Base-by-base conservation (phyloP, 2,113 vertebrate genomes). In the Hemiprocne comata region DNA sequence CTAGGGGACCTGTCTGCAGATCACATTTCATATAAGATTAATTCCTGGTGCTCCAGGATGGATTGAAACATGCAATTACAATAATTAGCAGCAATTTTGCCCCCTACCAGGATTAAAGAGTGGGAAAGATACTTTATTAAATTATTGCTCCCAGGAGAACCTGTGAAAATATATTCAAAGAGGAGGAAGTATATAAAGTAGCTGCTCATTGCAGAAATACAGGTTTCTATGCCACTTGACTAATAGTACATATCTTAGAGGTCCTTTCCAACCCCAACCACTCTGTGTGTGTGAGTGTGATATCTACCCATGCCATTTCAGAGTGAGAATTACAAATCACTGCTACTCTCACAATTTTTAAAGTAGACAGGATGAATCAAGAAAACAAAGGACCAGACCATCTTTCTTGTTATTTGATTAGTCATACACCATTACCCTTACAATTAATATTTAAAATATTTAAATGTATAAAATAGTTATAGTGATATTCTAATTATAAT, bases 21-120 rank as follows among this genome's bases (percentile, higher is more conserved):
- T 87, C 67, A 84, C 51, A 94, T 96, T 95, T 93, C 66, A 55
- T 72, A 93, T 84, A 82, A 92, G n/a, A 96, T 95, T 95, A 96
- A 94, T 93, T 92, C 28, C 18, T 94, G 57, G 38, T 88, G 24
- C 13, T 86, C 73, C 20, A 77, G 42, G 54, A 81, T 53, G 72
- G 42, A 84, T 36, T 95, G 70, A 92, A 95, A 95, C 79, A 93
- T 82, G 53, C 48, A 89, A 58, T 44, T 75, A 90, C 17, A 95
- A 89, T 93, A 94, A 95, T 96, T 96, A 96, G 33, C 25, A 75
- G 9, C 36, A 83, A 91, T 95, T 95, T 95, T 94, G 17, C 19
- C 84, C 51, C 85, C 93, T 92, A 80, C 24, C 24, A 91, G 69
- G 31, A 55, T 60, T 57, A 38, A 67, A 50, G 60, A 75, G 58